Base-by-base conservation (phyloP, 2,888 invertebrate genomes). In the Catocala sponsa region DNA sequence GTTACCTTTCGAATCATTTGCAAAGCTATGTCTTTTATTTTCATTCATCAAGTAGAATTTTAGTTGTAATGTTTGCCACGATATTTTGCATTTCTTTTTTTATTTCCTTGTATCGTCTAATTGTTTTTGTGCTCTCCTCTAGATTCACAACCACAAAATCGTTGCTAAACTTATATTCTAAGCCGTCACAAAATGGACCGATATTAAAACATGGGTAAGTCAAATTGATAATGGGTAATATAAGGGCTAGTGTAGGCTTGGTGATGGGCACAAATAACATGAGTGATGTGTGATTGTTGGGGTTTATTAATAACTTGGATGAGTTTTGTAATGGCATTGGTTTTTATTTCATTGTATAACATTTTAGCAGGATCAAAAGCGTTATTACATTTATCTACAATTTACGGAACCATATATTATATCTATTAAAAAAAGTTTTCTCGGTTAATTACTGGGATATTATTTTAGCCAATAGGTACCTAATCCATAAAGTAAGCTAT, bases 111-210 rank as follows among this genome's bases (percentile, higher is more conserved):
- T 77, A 69, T 81, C 69, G 81, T 82, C 70, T 80, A 82, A 76
- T 80, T 76, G 81, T 87, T 87, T 86, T 84, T 72, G 63, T 76
- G 42, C 86, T 88, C 88, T 85, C 94, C 88, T 80, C 57, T 96
- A 96, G 97, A 96, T 96, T 96, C 91, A 96, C 96, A 78, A 95
- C 96, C 56, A 96, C 96, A 88, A 96, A 96, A 91, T 96, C 96
- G 77, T 95, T 96, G 93, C 92, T 96, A 92, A 96, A 96, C 92
- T 95, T 96, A 88, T 96, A 96, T 90, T 94, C 95, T 88, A 96
- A 96, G 92, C 92, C 96, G 82, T 95, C 95, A 84, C 95, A 94
- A 88, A 95, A 95, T 82, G 94, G 95, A 90, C 92, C 95, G 82
- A 94, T 95, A 80, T 89, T 95, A 86, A 96, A 96, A 91, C 96